These are phyloP conservation scores for Pteromalus puparum DNA, from an alignment of 1,140 invertebrate species.

Conservation along the genomic window DNA sequence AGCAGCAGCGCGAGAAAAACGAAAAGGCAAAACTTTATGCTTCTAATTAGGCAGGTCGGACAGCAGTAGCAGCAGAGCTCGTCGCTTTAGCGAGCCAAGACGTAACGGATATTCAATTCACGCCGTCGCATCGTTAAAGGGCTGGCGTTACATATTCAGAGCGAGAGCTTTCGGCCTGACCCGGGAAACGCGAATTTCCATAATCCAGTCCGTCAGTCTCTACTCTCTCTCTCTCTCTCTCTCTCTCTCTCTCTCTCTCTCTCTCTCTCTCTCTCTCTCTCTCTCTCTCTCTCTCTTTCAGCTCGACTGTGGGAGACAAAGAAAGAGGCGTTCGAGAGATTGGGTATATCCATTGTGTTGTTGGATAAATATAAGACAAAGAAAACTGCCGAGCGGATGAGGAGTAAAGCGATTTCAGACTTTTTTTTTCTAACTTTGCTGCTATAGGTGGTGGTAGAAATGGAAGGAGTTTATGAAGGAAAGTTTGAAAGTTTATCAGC, in stretches of 20 bases:
- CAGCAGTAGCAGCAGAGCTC: neutral
- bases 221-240: neutral
- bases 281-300: too few species aligned
- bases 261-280: too few species aligned
- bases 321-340: neutral
- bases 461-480: too few species aligned
- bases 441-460: too few species aligned
- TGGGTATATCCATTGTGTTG: constrained; percentile 13
- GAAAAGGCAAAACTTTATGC: constrained; percentile 24
- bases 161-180: constrained; percentile 10
- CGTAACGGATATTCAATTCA: constrained; percentile 53
- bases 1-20: neutral
- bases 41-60: constrained; percentile 30
- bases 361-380: constrained; percentile 13
- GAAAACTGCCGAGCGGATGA: too few species aligned
- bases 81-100: constrained; percentile 28
- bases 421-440: too few species aligned
- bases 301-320: too few species aligned
- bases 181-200: constrained; percentile 46
- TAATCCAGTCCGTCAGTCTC: constrained; percentile 41
- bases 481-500: too few species aligned
- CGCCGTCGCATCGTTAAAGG: constrained; percentile 38
- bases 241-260: too few species aligned
- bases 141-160: constrained; percentile 51
- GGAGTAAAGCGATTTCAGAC: too few species aligned